Conservation (phyloP, 2,888 invertebrate genomes). For the Lasioglossum vierecki region DNA sequence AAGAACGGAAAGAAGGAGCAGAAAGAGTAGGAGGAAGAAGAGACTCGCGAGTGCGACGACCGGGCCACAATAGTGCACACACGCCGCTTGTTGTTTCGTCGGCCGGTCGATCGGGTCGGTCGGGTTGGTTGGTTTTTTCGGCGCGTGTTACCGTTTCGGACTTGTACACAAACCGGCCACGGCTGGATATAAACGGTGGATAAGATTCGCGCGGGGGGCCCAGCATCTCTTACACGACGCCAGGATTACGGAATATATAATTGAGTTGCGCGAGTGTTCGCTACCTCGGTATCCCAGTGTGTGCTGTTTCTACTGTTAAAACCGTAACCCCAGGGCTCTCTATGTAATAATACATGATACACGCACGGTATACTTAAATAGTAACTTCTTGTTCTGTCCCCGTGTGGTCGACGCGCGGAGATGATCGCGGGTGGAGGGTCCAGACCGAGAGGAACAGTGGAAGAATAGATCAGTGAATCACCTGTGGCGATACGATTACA, state of each 20-base stretch:
- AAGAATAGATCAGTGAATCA: slow-evolving; percentile 49
- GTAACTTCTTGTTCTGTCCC: slow-evolving; percentile 29
- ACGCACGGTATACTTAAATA: slow-evolving; percentile 30
- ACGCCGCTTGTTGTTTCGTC: slow-evolving; percentile 70
- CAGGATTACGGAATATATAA: slow-evolving; percentile 9
- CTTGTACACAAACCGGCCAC: slow-evolving; percentile 2
- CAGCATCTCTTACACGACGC: not conserved
- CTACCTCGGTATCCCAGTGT: slow-evolving; percentile 24
- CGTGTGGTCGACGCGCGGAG: slow-evolving; percentile 27
- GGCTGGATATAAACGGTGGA: not conserved
- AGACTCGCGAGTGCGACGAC: slow-evolving; percentile 71
- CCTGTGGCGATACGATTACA: slow-evolving; percentile 38
- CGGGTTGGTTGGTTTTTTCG: slow-evolving; percentile 43
- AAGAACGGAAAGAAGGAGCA: slow-evolving; percentile 49
- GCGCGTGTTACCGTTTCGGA: slow-evolving; percentile 33
- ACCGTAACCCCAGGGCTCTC: not conserved
- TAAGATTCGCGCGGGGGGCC: not conserved
- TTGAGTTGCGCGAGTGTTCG: slow-evolving; percentile 15
- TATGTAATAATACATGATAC: slow-evolving; percentile 35
- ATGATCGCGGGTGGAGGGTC: slow-evolving; percentile 55
- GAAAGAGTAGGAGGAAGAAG: slow-evolving; percentile 58
- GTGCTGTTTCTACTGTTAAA: slow-evolving; percentile 44
- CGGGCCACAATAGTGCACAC: slow-evolving; percentile 69
- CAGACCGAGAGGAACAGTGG: slow-evolving; percentile 52
- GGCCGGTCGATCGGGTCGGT: slow-evolving; percentile 46